These are phyloP conservation scores for Caenorhabditis macrosperma DNA, from an alignment of 2,888 invertebrate species.

Conservation along the genomic window DNA sequence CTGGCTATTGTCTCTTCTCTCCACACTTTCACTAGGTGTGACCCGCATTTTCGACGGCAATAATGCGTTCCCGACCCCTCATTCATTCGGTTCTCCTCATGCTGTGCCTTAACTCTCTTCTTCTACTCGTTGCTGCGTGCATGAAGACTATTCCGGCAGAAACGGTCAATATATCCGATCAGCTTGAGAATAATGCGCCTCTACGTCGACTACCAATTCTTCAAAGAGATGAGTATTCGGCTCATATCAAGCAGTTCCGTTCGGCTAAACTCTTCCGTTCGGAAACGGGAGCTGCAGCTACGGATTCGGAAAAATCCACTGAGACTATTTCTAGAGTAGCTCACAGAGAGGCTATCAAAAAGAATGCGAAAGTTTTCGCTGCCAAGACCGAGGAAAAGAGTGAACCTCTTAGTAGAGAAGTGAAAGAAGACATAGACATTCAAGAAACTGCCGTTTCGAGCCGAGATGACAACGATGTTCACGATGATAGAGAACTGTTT, in stretches of 20 bases:
- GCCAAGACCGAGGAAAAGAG: slow-evolving; percentile 25
- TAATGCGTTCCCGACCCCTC: slow-evolving; percentile 30
- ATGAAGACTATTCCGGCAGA: slow-evolving; percentile 37
- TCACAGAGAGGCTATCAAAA: slow-evolving; percentile 23
- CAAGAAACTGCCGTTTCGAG: slow-evolving; percentile 17
- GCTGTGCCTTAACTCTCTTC: slow-evolving; percentile 44
- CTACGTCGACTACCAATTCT: slow-evolving; percentile 24
- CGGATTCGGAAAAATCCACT: background rate
- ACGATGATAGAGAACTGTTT: slow-evolving; percentile 47
- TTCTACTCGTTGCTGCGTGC: slow-evolving; percentile 36
- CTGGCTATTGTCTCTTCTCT: slow-evolving; percentile 21
- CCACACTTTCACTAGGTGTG: slow-evolving; percentile 46
- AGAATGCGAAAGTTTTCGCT: slow-evolving; percentile 29
- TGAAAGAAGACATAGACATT: background rate
- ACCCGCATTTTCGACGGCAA: slow-evolving; percentile 37
- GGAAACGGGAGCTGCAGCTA: background rate
- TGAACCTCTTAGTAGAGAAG: slow-evolving; percentile 13
- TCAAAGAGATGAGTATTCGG: slow-evolving; percentile 30
- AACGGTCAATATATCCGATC: background rate
- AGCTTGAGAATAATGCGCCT: slow-evolving; percentile 16
- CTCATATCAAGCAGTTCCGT: slow-evolving; percentile 51
- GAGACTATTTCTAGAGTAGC: slow-evolving; percentile 11
- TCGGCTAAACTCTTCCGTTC: slow-evolving; percentile 21
- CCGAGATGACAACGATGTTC: slow-evolving; percentile 39
- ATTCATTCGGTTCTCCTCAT: slow-evolving; percentile 42